These are phyloP conservation scores for Eleutherodactylus coqui DNA, from an alignment of 2,797 vertebrate species.

Conservation along the genomic window DNA sequence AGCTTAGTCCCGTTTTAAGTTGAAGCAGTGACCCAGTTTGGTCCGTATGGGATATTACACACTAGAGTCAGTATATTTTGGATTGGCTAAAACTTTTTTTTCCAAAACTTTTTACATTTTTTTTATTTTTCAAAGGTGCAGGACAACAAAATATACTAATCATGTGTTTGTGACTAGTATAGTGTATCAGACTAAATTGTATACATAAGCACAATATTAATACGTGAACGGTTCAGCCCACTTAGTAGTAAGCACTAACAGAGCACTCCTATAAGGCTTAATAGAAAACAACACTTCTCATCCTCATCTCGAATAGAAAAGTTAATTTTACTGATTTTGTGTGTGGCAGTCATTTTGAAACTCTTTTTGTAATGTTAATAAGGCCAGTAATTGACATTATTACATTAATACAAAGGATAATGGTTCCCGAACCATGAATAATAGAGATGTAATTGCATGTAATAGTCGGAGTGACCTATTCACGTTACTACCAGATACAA, in stretches of 20 bases:
- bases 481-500: slow-evolving; percentile 51
- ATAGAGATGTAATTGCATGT: slow-evolving; percentile 61
- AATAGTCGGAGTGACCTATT: slow-evolving; percentile 60
- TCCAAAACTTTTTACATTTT: background rate
- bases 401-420: slow-evolving; percentile 63
- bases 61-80: no score
- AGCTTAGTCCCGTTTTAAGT: no score
- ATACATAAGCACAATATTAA: no score
- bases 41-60: no score
- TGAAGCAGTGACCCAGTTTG: no score
- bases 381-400: slow-evolving; percentile 63
- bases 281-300: background rate
- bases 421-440: slow-evolving; percentile 60
- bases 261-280: background rate
- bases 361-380: slow-evolving; percentile 61
- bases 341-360: slow-evolving; percentile 46
- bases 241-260: background rate
- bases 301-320: background rate
- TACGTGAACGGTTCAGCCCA: background rate
- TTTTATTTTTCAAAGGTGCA: background rate
- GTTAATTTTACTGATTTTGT: slow-evolving; percentile 32
- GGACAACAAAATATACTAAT: background rate
- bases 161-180: background rate
- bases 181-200: background rate
- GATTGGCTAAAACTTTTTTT: no score